Conservation (phyloP, 2,888 invertebrate species). For the Slavum lentiscoides region DNA sequence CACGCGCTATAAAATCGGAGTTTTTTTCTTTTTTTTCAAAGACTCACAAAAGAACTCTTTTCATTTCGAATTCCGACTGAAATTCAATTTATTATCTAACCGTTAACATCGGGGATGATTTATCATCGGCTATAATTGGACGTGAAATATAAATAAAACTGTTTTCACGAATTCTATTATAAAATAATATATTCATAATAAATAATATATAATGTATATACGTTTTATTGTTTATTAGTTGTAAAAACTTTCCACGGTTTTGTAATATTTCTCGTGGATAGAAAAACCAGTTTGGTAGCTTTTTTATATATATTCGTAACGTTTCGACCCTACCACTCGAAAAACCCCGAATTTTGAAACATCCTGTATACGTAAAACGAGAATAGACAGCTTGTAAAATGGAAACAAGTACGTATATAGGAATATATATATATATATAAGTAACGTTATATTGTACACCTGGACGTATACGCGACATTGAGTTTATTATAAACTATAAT, state of each 20-base stretch:
- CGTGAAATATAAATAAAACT: too few relatives aligned
- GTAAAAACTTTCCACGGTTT: constrained; percentile 23
- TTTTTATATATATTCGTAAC: constrained; percentile 8
- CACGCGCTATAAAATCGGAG: too few relatives aligned
- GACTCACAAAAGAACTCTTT: too few relatives aligned
- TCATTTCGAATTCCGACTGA: too few relatives aligned
- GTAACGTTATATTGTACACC: not conserved
- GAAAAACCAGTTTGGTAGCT: constrained; percentile 18
- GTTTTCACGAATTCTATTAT: too few relatives aligned
- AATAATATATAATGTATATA: too few relatives aligned
- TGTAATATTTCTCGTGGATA: not conserved
- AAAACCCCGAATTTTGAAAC: constrained; percentile 30
- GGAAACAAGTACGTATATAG: constrained; percentile 6
- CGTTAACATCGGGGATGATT: too few relatives aligned
- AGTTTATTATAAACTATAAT: not conserved
- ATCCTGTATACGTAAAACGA: constrained; percentile 1
- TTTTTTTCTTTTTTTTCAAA: too few relatives aligned
- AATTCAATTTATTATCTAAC: too few relatives aligned
- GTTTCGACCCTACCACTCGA: not conserved
- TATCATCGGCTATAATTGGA: too few relatives aligned
- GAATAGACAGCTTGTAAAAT: constrained; percentile 8
- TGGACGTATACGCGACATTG: not conserved
- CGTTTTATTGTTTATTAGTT: not conserved
- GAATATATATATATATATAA: too few relatives aligned
- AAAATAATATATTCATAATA: too few relatives aligned